A percentile compares a stretch with the other conserved stretches of the same genome.
These are phyloP conservation scores for Astreopora myriophthalma DNA, from an alignment of 64 coral and sea anemone species.

Conservation along the genomic window DNA sequence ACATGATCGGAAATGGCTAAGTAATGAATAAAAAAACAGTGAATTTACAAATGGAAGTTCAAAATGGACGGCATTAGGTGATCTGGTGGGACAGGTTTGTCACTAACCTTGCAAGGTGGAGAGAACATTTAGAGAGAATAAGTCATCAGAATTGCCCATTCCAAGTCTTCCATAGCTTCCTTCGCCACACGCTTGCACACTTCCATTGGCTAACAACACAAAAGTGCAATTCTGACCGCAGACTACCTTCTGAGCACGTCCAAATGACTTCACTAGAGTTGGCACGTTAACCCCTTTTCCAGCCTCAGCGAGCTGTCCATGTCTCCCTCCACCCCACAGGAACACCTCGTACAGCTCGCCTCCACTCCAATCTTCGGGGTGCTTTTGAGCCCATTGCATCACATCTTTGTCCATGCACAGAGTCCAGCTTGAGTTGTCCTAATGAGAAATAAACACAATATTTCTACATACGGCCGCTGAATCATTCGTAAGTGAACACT, in stretches of 20 bases:
- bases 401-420: constrained; percentile 89
- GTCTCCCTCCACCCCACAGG: constrained; percentile 88
- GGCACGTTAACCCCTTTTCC: constrained; percentile 84
- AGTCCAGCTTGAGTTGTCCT: constrained; percentile 85
- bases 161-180: constrained; percentile 88
- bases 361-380: constrained; percentile 85
- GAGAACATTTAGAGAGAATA: constrained; percentile 61
- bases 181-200: constrained; percentile 77
- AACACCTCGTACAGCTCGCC: constrained; percentile 85
- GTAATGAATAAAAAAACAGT: no score
- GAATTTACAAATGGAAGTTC: no score
- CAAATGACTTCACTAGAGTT: constrained; percentile 78
- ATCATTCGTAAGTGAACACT: neutral
- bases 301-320: constrained; percentile 81
- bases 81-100: no score
- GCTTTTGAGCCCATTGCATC: constrained; percentile 83
- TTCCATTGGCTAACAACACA: constrained; percentile 70
- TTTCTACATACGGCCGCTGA: neutral
- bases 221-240: constrained; percentile 94
- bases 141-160: constrained; percentile 92
- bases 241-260: constrained; percentile 68
- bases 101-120: constrained; percentile 78
- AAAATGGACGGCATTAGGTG: no score
- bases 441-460: neutral
- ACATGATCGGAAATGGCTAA: no score